These are phyloP conservation scores for Pasiphila rectangulata DNA, from an alignment of 2,888 invertebrate genomes.

Conservation along the genomic window DNA sequence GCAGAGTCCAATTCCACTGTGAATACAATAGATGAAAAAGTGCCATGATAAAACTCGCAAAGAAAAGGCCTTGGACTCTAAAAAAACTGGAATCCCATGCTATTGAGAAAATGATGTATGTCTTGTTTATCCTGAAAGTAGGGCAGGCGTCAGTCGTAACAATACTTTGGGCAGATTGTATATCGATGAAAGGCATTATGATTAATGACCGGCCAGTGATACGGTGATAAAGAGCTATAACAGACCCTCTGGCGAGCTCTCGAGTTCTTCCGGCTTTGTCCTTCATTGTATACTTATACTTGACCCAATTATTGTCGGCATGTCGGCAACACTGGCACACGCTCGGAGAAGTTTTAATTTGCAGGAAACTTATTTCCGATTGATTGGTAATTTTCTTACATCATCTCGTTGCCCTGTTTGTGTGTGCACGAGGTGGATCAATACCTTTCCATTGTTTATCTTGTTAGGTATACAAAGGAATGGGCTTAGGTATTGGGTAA, in stretches of 20 bases:
- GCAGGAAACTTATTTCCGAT: slow-evolving; percentile 51
- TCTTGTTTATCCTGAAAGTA: slow-evolving; percentile 47
- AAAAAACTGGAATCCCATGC: slow-evolving; percentile 27
- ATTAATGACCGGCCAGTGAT: slow-evolving; percentile 63
- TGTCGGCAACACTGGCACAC: slow-evolving; percentile 50
- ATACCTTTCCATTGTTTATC: slow-evolving; percentile 24
- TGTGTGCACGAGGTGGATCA: slow-evolving; percentile 28
- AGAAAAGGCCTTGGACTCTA: slow-evolving; percentile 24
- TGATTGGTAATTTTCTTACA: slow-evolving; percentile 48
- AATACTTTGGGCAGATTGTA: slow-evolving; percentile 50
- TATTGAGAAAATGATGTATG: slow-evolving; percentile 45
- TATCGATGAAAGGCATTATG: slow-evolving; percentile 52
- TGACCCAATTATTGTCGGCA: slow-evolving; percentile 65
- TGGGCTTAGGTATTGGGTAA: neutral
- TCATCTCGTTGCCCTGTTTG: slow-evolving; percentile 35
- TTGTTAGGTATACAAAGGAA: slow-evolving; percentile 10
- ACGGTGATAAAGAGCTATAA: slow-evolving; percentile 59
- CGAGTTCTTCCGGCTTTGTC: slow-evolving; percentile 46
- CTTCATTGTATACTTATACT: slow-evolving; percentile 67
- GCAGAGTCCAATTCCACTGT: slow-evolving; percentile 28
- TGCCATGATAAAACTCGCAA: slow-evolving; percentile 24
- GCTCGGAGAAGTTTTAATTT: slow-evolving; percentile 52
- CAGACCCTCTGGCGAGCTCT: slow-evolving; percentile 45
- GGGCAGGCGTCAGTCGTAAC: slow-evolving; percentile 43
- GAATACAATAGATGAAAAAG: slow-evolving; percentile 31